Evolutionary conservation across 2,888 invertebrate species (phyloP), one percentile per base, ranked within the genome.

Genomic region (Lymantria dispar): DNA sequence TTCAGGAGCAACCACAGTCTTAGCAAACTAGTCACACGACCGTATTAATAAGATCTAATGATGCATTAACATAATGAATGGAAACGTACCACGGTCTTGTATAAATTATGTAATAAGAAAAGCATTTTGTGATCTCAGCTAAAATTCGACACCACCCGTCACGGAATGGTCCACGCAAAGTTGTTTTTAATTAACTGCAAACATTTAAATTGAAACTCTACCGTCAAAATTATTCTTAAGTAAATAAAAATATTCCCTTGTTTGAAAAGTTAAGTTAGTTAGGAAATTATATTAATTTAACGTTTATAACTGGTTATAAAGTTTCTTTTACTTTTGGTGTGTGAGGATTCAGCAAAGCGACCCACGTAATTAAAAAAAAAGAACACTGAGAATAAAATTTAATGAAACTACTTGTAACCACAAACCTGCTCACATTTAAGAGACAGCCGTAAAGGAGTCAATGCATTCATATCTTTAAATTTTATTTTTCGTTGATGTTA

Each of bases 161-260:
- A 53, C 50, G 37, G 43, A 52, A 13, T 42, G 39, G 41, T 52
- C 47, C 13, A 50, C 54, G 58, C 48, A 43, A 53, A 52, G 15
- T 55, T 48, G 47, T 55, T 62, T 68, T 70, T 64, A 73, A 72
- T 70, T 68, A 70, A 70, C 65, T 56, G 61, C 62, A 68, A 73
- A 71, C 60, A 65, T 70, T 72, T 67, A 65, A 71, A 68, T 67
- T 67, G 54, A 54, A 50, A 33, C 41, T 48, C 33, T 51, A 11
- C 36, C 50, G 39, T 38, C 47, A 57, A 40, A 31, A 11, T 50
- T 50, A 31, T 10, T n/a, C 48, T 52, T 43, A 0, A 30, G 42
- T 12, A 41, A 48, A 22, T 30, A 9, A 43, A 8, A 29, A 29
- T 45, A 30, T 39, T 14, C 13, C 29, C 29, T 38, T 10, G 37